Base-by-base conservation (phyloP, 2,797 vertebrate genomes). In the Malacoctenus gilli region DNA sequence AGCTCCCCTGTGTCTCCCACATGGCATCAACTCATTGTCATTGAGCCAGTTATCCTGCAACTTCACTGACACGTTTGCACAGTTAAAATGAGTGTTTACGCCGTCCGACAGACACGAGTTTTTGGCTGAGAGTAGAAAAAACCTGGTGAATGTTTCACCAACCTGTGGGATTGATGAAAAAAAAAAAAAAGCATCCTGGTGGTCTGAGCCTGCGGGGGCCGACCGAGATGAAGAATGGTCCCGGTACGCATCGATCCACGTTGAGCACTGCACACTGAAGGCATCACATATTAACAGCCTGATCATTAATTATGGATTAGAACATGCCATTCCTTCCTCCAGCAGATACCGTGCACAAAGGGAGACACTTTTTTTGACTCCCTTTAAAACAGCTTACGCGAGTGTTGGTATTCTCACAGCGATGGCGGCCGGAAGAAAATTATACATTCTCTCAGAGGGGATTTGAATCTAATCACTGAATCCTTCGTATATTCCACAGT, bases 231-330 rank as follows among this genome's bases (percentile, higher is more conserved):
- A 74, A 43, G 58, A 40, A 65, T 37, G 28, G 56, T 19, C 5
- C 8, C 37, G 41, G 32, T 20, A 13, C 3, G 18, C 28, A 64
- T 34, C 44, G 20, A 72, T 74, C 52, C 15, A 61, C 35, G 22
- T 4, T 34, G 21, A 18, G 14, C 34, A n/a, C 23, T 35, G n/a
- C 4, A 52, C 18, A 25, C 52, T n/a, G 44, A 37, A 20, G 20
- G 15, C 28, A 32, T 51, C 57, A 59, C 22, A 48, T 50, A 48
- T 63, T 58, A 48, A 62, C 61, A 43, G 39, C 35, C n/a, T 46
- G 19, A 25, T 70, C 49, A 62, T 70, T 41, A 72, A 47, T 62
- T 59, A 75, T 65, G 5, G 25, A 72, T 58, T 40, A 19, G 4
- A 58, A 28, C 13, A 40, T 53, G 13, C 21, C 46, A 53, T 19